A percentile compares a stretch with the other conserved stretches of the same genome.
Evolutionary conservation across 2,797 vertebrate species (phyloP).

Genomic region (Anabas testudineus): DNA sequence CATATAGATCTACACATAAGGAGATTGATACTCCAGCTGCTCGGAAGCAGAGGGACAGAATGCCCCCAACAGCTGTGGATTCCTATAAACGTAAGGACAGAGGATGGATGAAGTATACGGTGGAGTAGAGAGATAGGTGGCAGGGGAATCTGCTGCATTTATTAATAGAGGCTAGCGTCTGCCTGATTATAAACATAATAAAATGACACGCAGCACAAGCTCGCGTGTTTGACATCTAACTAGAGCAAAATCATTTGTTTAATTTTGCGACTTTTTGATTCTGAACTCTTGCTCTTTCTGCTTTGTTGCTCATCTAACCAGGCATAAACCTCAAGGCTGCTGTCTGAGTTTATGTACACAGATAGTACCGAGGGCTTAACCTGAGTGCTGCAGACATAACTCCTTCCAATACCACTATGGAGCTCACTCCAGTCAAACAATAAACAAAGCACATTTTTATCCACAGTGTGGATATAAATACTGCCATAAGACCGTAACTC

Average conservation of each 20-base stretch:
- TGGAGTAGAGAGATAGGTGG: conserved; percentile 38
- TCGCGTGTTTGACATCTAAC: not conserved
- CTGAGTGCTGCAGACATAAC: conserved; percentile 43
- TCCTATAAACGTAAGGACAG: conserved; percentile 61
- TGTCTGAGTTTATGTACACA: conserved; percentile 51
- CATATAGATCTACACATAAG: conserved; percentile 63
- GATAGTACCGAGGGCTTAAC: conserved; percentile 64
- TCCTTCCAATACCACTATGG: conserved; percentile 40
- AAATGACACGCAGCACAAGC: conserved; percentile 5
- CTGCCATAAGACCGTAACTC: conserved; percentile 51
- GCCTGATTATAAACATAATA: not conserved
- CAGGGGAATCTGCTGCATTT: conserved; percentile 12
- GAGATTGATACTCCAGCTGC: conserved; percentile 83
- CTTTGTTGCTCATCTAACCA: conserved; percentile 36
- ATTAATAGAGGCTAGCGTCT: not conserved
- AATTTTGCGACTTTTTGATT: conserved; percentile 7
- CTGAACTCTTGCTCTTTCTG: conserved; percentile 35
- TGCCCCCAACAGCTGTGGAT: conserved; percentile 83
- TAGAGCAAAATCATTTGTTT: conserved; percentile 12
- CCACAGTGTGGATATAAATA: conserved; percentile 52
- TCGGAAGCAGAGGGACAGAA: conserved; percentile 79
- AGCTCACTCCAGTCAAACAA: conserved; percentile 46
- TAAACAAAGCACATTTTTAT: conserved; percentile 59
- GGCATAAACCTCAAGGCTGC: conserved; percentile 5
- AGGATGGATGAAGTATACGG: conserved; percentile 20